Base-by-base conservation (phyloP, 2,888 invertebrate genomes). In the Perithous albicinctus region DNA sequence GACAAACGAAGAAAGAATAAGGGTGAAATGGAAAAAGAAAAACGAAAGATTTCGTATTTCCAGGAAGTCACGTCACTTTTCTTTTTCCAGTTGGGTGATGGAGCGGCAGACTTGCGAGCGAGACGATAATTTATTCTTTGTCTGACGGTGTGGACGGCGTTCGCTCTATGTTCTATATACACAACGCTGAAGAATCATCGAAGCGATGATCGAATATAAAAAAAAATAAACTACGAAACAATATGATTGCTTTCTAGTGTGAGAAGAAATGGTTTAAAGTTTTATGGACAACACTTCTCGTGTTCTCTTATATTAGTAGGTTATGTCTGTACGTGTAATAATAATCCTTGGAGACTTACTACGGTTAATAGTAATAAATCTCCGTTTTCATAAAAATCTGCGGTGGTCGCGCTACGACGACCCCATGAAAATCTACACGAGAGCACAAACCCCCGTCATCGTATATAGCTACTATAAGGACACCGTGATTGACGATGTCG, bases 61-160 rank as follows among this genome's bases (percentile, higher is more conserved):
- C 64, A 81, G 79, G 79, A 85, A 86, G 84, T 85, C 86, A 80
- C 80, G 86, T 84, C 84, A 85, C 86, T 85, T 85, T 85, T 86
- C 81, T 78, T 82, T 63, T 77, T 63, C 51, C 54, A 32, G 77
- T 78, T 81, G 78, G 73, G n/a, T 80, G 80, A 80, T 76, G 72
- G 76, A 76, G 76, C 61, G 51, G 43, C 72, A 66, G 72, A 32
- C 32, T 32, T 76, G 74, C 80, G 20, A 59, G 72, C 51, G 76
- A 41, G 51, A 81, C 74, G 78, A 85, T 86, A 84, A 85, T 86
- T 85, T 84, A 86, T 86, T 86, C 85, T 83, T 85, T 84, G 83
- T 84, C 80, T 84, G 85, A 63, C 69, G 73, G 77, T 67, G 72
- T 63, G 72, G 70, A 77, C 70, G 66, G 32, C 46, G 63, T 75